Percentiles rank a stretch among this genome's conserved stretches.
Evolutionary conservation across 2,113 vertebrate genomes (phyloP).

Genomic region (Rhinolophus ferrumequinum): DNA sequence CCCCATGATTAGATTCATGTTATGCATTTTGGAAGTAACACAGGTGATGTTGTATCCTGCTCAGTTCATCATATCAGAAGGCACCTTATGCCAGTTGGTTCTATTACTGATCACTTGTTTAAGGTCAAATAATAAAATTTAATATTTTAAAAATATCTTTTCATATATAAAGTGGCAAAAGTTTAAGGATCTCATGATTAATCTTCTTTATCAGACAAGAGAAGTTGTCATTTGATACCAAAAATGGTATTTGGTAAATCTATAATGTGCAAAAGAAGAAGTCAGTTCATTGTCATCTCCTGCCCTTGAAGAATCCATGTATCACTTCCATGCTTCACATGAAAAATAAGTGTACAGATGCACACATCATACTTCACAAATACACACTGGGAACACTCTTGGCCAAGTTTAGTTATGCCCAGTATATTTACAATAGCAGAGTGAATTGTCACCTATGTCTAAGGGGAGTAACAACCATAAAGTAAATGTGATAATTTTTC

Average conservation of each 20-base stretch:
- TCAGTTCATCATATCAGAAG: not conserved
- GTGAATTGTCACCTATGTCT: not conserved
- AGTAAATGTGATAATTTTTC: not conserved
- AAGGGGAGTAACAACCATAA: not conserved
- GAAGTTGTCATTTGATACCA: not conserved
- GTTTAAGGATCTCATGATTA: not conserved
- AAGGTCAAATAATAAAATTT: not conserved
- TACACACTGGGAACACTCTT: no score
- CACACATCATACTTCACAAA: not conserved
- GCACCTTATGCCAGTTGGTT: no score
- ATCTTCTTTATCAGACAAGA: not conserved
- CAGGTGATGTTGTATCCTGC: not conserved
- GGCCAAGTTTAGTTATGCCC: not conserved
- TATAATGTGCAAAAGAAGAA: not conserved
- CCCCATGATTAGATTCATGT: not conserved
- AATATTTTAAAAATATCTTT: not conserved
- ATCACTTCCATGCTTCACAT: not conserved
- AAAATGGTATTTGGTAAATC: not conserved
- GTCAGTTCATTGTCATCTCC: not conserved
- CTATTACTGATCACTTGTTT: not conserved
- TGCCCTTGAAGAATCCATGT: not conserved
- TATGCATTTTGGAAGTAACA: not conserved
- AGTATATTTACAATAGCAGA: no score
- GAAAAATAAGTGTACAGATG: not conserved
- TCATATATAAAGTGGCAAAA: not conserved